Evolutionary conservation across 2,888 invertebrate species (phyloP), one percentile per base, ranked within the genome.

Genomic region (Limnephilus marmoratus): DNA sequence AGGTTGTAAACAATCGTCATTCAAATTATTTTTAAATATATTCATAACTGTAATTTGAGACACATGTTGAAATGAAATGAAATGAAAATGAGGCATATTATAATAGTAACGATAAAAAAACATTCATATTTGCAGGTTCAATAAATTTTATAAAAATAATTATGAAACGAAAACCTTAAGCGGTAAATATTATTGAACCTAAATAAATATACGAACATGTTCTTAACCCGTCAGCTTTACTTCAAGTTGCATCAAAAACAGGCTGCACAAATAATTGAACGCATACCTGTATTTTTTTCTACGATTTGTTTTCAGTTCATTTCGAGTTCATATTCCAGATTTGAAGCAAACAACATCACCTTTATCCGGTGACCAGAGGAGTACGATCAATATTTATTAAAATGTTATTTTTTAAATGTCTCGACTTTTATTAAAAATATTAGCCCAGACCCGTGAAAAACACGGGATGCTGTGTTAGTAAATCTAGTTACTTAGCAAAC

Each of bases 161-260:
- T 7, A 68, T 2, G 68, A 68, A 68, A 68, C 68, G 68, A 85
- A 24, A 37, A 37, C 41, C 41, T 85, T 83, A 37, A 85, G 85
- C 85, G 18, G 34, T 24, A 87, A 87, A 87, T 53, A 86, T 53
- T 53, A 31, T 49, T 87, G 31, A 53, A 18, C 87, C 86, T 87
- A 87, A 87, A 87, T 49, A 87, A 87, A 87, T 86, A 86, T 53
- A 45, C 13, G n/a, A 3, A 3, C 41, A n/a, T 41, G 41, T 41
- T 41, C 41, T 85, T 85, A 45, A 41, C 41, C 45, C 45, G n/a
- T 41, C 83, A 86, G 45, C 29, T 29, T 45, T 86, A 41, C 45
- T 45, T 31, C n/a, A 53, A 87, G 49, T 87, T 87, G 87, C 87
- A 87, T 87, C 53, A 31, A 87, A 87, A 87, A 87, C 86, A 86